Conservation (phyloP, 2,113 vertebrate genomes). For the Chrysemys picta region DNA sequence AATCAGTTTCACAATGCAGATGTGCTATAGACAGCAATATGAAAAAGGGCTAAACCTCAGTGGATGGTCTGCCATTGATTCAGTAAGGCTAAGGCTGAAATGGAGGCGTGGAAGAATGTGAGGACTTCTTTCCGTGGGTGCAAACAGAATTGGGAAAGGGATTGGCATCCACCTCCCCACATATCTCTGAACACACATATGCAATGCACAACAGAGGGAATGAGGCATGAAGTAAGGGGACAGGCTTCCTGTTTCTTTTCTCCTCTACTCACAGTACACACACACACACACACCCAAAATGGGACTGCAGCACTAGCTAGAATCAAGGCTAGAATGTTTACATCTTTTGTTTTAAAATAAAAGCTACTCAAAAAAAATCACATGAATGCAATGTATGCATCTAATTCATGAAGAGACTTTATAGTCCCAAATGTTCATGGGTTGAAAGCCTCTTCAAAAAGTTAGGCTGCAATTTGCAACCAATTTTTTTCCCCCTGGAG, state of each 20-base stretch:
- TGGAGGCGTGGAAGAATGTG: not conserved
- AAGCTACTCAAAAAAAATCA: not conserved
- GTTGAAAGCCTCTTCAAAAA: not conserved
- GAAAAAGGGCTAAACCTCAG: not conserved
- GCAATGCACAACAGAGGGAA: not conserved
- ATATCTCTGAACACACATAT: not conserved
- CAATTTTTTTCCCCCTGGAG: not conserved
- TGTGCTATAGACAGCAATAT: not conserved
- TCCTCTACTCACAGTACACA: not conserved
- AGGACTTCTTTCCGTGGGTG: not conserved
- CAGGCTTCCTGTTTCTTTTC: not conserved
- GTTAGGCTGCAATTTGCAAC: accelerated
- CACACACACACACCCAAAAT: not conserved
- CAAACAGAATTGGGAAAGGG: not conserved
- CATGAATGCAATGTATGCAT: accelerated
- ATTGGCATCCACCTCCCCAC: accelerated
- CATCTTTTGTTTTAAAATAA: not conserved
- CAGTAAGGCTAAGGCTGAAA: not conserved
- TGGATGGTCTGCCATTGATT: not conserved
- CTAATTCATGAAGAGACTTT: not conserved
- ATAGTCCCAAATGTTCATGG: not conserved
- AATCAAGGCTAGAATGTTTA: not conserved
- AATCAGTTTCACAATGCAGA: not conserved
- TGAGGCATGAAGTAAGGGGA: not conserved
- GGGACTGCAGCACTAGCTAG: not conserved